These are phyloP conservation scores for Zaprionus vittiger DNA, from an alignment of 1,140 invertebrate species.

Conservation along the genomic window DNA sequence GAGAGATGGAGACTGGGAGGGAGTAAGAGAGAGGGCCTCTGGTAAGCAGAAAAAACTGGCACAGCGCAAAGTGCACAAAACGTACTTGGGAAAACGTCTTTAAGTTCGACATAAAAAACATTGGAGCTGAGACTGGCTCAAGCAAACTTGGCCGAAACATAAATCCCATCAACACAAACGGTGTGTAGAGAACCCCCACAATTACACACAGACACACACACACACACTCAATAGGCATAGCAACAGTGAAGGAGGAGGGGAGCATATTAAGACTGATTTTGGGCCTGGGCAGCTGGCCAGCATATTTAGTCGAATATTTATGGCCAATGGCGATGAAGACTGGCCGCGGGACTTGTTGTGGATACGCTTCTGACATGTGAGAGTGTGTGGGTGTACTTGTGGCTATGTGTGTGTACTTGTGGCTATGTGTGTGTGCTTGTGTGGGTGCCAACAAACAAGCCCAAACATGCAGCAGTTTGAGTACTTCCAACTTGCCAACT, in stretches of 20 bases:
- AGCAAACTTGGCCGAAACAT: conserved; percentile 69
- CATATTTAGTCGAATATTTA: conserved; percentile 81
- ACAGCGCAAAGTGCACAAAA: conserved; percentile 65
- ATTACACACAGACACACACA: conserved; percentile 39
- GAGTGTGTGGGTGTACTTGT: conserved; percentile 13
- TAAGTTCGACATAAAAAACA: conserved; percentile 78
- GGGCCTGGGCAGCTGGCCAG: conserved; percentile 70
- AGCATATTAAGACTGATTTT: conserved; percentile 80
- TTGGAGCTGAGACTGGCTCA: conserved; percentile 47
- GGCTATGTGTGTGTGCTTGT: conserved; percentile 21
- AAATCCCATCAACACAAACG: conserved; percentile 71
- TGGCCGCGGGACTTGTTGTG: conserved; percentile 38
- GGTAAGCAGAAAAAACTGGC: conserved; percentile 43
- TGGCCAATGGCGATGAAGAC: conserved; percentile 61
- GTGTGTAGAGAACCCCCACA: conserved; percentile 23
- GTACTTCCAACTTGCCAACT: conserved; percentile 74
- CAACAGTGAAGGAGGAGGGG: conserved; percentile 21
- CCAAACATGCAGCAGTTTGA: conserved; percentile 46
- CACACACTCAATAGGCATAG: conserved; percentile 18
- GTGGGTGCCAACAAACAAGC: conserved; percentile 37
- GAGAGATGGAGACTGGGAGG: neutral
- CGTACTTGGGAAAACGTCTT: conserved; percentile 69
- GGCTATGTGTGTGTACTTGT: conserved; percentile 32
- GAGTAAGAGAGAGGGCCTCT: too few species aligned
- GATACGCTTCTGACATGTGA: neutral